Conservation (phyloP, 2,888 invertebrate genomes). For the Cataglyphis rosenhaueri region DNA sequence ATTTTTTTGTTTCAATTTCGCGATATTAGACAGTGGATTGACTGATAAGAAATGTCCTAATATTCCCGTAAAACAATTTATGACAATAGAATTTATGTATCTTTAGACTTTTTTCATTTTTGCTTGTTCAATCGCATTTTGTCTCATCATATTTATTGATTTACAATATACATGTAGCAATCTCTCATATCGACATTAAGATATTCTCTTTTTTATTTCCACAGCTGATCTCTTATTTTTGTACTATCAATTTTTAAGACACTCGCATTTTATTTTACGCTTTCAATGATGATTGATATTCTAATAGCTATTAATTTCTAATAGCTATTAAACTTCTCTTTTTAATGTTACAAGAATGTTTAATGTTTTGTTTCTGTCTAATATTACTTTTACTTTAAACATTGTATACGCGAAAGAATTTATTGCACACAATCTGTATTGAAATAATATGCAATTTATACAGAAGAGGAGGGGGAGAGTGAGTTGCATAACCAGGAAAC, state of each 20-base stretch:
- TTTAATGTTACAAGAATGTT: background rate
- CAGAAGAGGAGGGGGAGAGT: constrained; percentile 42
- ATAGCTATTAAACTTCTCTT: background rate
- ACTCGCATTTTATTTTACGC: too few species aligned
- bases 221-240: constrained; percentile 30
- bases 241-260: constrained; percentile 30
- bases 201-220: constrained; percentile 31
- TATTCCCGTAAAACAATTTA: background rate
- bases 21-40: background rate
- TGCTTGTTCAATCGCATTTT: background rate
- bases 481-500: constrained; percentile 72
- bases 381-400: background rate
- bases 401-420: background rate
- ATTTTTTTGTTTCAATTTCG: background rate
- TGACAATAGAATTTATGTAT: background rate
- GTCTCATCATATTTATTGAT: constrained; percentile 9
- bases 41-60: background rate
- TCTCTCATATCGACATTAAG: constrained; percentile 8
- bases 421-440: constrained; percentile 1
- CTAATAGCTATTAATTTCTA: background rate
- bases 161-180: background rate
- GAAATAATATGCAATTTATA: constrained; percentile 47
- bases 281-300: background rate
- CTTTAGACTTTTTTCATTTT: background rate
- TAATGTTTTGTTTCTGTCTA: background rate